phyloP scores from a whole-genome alignment of 2,113 vertebrate species.

The Abramis brama region DNA sequence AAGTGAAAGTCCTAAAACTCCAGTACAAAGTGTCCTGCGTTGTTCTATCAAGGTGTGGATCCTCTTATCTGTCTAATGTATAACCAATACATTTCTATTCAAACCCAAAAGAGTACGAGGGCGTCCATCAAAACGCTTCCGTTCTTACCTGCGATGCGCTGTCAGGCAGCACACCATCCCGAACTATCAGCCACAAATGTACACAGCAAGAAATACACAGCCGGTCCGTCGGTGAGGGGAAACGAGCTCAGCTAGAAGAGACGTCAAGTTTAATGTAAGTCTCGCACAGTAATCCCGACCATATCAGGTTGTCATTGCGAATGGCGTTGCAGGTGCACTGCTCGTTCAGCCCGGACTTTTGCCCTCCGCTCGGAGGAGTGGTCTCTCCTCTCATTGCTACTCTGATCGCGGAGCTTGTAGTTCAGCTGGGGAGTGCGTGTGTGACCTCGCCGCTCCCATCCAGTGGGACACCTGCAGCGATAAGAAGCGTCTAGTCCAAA shows the following conservation, averaged over 20 bases:
- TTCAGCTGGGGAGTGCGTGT: conserved; percentile 15
- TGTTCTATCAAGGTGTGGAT: not conserved
- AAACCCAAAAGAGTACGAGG: too few relatives aligned
- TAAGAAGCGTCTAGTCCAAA: not conserved
- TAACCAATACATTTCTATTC: not conserved
- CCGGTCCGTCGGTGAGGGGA: not conserved
- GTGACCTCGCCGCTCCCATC: conserved; percentile 31
- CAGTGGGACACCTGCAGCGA: conserved; percentile 35
- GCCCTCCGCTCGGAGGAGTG: conserved; percentile 44
- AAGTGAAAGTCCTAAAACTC: conserved; percentile 10
- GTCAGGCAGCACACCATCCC: not conserved
- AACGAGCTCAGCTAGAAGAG: not conserved
- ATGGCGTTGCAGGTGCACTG: conserved; percentile 39
- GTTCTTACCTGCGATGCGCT: conserved; percentile 37
- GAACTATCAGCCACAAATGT: conserved; percentile 10
- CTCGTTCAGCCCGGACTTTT: conserved; percentile 48
- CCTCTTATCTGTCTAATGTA: not conserved
- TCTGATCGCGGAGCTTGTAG: conserved; percentile 35
- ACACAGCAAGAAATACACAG: not conserved
- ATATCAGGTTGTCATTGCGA: conserved; percentile 2
- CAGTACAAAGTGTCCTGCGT: not conserved
- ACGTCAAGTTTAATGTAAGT: conserved; percentile 17
- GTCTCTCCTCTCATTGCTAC: conserved; percentile 36
- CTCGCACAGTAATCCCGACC: not conserved
- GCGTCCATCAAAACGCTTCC: not conserved